Evolutionary conservation across 2,113 vertebrate species (phyloP), one percentile per base, ranked within the genome.

Genomic region (Monopterus albus): DNA sequence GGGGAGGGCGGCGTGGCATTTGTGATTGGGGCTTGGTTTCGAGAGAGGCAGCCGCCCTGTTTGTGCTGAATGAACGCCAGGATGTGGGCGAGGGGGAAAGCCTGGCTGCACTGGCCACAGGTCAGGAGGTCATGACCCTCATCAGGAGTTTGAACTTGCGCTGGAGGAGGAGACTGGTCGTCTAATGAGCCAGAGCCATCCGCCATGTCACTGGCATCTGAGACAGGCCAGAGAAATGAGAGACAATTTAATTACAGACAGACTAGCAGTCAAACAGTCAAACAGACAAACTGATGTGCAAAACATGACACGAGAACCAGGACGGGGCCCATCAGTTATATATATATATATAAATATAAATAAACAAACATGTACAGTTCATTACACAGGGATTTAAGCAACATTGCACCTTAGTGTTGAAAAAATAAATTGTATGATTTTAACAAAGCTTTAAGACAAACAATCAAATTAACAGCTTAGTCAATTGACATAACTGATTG

Each of bases 11-110:
- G 93, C 1, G 91, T 81, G 17, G 81, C 8, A 62, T 57, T 69
- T 59, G 75, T 49, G 13, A 75, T 40, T 0, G 39, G 29, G 12
- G 36, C 67, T 5, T 61, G 59, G 65, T 25, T 72, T 3, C 23
- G 59, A 5, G 72, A 50, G 55, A 68, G 63, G 40, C 94, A 94
- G 70, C 82, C 89, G 0, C 93, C 93, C 60, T 93, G 93, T 61
- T 94, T 94, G 91, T 94, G 93, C 71, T 94, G 91, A 78, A 94
- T 94, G 82, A 94, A 94, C 2, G 90, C 88, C 72, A 94, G 81
- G 70, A 94, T 94, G 85, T 93, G 90, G 31, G 91, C 93, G 0
- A 94, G 89, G 5, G 93, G 94, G 77, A 94, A 94, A 46, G 92
- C 91, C 79, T 81, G 89, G 68, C 90, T 90, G 78, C 94, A 94